Evolutionary conservation across 2,888 invertebrate species (phyloP), one percentile per base, ranked within the genome.

Genomic region (Agriopis aurantiaria): DNA sequence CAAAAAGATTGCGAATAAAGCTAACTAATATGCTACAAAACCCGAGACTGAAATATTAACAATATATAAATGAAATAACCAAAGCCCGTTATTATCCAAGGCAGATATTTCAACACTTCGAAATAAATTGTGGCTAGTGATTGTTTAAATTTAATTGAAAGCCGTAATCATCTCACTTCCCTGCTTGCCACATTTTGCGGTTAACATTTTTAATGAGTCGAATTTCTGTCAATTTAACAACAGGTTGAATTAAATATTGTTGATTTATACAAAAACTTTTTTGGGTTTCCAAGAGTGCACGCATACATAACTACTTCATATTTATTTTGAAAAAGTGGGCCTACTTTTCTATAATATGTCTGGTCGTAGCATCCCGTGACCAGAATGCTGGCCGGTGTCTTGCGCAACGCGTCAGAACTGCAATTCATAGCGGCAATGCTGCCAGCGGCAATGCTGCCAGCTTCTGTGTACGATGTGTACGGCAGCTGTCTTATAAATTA

Each of bases 111-210:
- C 53, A 53, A 9, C 46, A 33, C 45, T 45, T 62, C 43, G 23
- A 62, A 53, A 53, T 53, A 53, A 62, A 52, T 62, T 53, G 53
- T 12, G 62, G 53, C 45, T 11, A 53, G 48, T 58, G 23, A 46
- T 33, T 46, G 57, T 65, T 57, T 56, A 57, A 49, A 64, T 41
- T 41, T 57, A 65, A 65, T 57, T 57, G 48, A 43, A 49, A 51
- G 49, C 49, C 9, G 57, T 57, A 49, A 49, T 65, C 48, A 57
- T 14, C 56, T 51, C 46, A 45, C 23, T 45, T 52, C 53, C 9
- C 45, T 33, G 62, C 53, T 62, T 62, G n/a, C 62, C 62, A 53
- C 62, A 46, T 62, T 62, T 62, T 62, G 62, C 45, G 62, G 62
- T 62, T 62, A 58, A n/a, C 46, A 62, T 62, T 46, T 52, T 53